phyloP scores from a whole-genome alignment of 2,797 vertebrate species.

The Myiothlypis coronata region DNA sequence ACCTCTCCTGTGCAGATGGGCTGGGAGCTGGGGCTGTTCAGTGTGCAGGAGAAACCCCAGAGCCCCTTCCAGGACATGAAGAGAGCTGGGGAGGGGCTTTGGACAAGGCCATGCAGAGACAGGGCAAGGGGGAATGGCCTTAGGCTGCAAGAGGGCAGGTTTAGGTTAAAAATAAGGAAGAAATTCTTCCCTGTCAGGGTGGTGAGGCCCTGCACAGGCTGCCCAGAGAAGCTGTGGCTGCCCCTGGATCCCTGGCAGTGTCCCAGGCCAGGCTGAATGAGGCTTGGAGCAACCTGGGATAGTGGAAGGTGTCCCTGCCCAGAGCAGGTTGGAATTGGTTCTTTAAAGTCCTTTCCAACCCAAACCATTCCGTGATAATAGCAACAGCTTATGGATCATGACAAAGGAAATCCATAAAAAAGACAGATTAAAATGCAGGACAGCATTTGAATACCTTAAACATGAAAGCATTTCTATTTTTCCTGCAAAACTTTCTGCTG shows the following conservation, averaged over 20 bases:
- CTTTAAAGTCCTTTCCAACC: not conserved
- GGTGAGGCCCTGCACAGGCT: not conserved
- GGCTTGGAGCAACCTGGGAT: not conserved
- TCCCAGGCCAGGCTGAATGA: accelerated
- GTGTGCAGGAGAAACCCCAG: not conserved
- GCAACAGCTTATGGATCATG: not conserved
- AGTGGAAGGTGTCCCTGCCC: not conserved
- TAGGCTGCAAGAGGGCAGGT: not conserved
- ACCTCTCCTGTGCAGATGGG: not conserved
- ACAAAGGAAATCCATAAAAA: not conserved
- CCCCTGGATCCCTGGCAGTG: not conserved
- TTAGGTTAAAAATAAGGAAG: not conserved
- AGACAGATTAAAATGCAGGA: not conserved
- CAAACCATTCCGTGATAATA: not conserved
- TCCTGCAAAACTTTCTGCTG: not conserved
- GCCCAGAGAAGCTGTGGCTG: not conserved
- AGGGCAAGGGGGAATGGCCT: not conserved
- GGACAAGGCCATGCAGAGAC: not conserved
- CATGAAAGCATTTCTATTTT: not conserved
- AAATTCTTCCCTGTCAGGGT: not conserved
- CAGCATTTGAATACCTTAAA: not conserved
- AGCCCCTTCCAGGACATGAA: not conserved
- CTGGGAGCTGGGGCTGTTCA: not conserved
- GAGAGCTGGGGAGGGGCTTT: not conserved
- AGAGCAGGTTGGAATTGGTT: not conserved